phyloP scores from a whole-genome alignment of 2,113 vertebrate species.

The Pterophyllum scalare region DNA sequence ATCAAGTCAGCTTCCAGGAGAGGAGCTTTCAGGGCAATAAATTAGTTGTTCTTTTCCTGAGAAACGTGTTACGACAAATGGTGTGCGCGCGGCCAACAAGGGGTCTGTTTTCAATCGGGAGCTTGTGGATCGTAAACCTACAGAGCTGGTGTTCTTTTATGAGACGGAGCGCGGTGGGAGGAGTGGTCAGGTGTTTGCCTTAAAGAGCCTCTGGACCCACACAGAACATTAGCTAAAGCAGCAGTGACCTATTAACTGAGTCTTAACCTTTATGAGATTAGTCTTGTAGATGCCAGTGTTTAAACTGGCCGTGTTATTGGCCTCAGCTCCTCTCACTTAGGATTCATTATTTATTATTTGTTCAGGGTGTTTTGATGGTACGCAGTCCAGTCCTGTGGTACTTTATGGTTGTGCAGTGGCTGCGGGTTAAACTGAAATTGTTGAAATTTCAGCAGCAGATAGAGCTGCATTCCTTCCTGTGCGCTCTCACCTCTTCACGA shows the following conservation, averaged over 20 bases:
- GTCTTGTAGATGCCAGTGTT: background rate
- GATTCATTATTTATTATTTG: background rate
- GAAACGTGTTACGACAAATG: conserved; percentile 34
- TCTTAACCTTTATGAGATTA: background rate
- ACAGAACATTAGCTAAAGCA: conserved; percentile 40
- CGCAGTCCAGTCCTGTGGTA: background rate
- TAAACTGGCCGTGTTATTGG: background rate
- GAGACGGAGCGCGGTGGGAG: conserved; percentile 27
- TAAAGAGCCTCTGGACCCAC: conserved; percentile 60
- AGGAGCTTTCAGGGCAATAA: conserved; percentile 31
- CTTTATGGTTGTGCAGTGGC: background rate
- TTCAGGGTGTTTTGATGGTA: background rate
- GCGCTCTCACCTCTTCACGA: background rate
- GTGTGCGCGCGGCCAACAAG: conserved; percentile 23
- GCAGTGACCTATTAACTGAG: conserved; percentile 21
- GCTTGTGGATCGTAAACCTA: conserved; percentile 62
- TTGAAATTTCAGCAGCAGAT: background rate
- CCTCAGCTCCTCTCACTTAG: background rate
- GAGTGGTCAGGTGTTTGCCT: conserved; percentile 68
- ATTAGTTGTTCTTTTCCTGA: conserved; percentile 36
- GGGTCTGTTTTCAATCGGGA: conserved; percentile 71
- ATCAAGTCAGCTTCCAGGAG: background rate
- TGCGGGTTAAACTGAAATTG: background rate
- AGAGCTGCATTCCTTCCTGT: background rate
- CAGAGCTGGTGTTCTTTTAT: conserved; percentile 54